Evolutionary conservation across 2,113 vertebrate species (phyloP).

Genomic region (Hippolais icterina): DNA sequence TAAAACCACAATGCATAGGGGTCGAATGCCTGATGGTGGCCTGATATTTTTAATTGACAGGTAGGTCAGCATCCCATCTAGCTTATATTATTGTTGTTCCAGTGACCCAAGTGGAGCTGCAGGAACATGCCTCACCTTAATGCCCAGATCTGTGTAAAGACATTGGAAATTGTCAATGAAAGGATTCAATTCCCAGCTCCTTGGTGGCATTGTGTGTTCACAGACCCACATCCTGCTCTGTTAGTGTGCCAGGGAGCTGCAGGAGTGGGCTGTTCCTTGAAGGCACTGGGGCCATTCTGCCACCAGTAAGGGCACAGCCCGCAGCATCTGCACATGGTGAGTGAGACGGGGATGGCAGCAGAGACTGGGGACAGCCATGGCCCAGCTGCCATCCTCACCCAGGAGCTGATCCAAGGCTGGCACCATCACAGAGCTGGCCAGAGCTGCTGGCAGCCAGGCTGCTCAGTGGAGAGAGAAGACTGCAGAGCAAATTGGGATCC

Average conservation of each 20-base stretch:
- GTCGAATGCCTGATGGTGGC: background rate
- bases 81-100: background rate
- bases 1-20: background rate
- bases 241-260: rapidly evolving
- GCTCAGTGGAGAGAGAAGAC: background rate
- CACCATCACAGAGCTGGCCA: background rate
- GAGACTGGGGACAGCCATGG: background rate
- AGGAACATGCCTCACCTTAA: background rate
- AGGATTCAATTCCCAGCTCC: background rate
- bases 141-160: background rate
- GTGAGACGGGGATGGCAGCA: background rate
- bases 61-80: background rate
- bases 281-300: background rate
- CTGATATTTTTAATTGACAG: background rate
- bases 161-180: background rate
- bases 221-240: background rate
- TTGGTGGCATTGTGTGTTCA: background rate
- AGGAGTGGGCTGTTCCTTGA: background rate
- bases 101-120: background rate
- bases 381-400: background rate
- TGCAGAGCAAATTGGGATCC: background rate
- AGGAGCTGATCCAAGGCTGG: background rate
- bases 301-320: background rate
- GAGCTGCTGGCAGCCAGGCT: background rate
- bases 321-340: background rate